Evolutionary conservation across 2,888 invertebrate species (phyloP), one percentile per base, ranked within the genome.

Genomic region (Hemicrepidius hirtus): DNA sequence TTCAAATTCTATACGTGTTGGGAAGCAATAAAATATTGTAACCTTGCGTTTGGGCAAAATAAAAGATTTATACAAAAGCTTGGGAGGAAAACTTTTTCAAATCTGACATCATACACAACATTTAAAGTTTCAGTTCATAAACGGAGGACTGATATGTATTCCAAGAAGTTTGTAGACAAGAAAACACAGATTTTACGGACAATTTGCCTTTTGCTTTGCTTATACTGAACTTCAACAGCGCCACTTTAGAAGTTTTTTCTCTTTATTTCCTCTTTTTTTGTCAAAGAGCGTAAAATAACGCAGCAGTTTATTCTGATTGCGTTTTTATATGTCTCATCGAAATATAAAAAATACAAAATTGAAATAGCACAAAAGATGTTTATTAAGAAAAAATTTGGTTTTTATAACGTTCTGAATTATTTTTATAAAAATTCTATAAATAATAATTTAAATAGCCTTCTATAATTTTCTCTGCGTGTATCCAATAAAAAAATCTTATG

Each of bases 101-200:
- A 67, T 57, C 49, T 59, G 13, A 46, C 67, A 41, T 68, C 60
- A 68, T 60, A 28, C 50, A 49, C 68, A 60, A 62, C 68, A 68
- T 68, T 60, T 67, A 60, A 71, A 66, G 66, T 66, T 71, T 62
- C 62, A 71, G 50, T 71, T 71, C 60, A 71, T 71, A 71, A 71
- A 71, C 57, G 50, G 66, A 64, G 24, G 32, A 49, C 57, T 35
- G 49, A 24, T 71, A 66, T 65, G 57, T 67, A 71, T 71, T 66
- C 37, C 46, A 62, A 62, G 62, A 67, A 71, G 62, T 72, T 72
- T 55, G 67, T 62, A 62, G 46, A 50, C 62, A 66, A 76, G 78
- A 74, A 77, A 76, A 75, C 74, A 75, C 73, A 74, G 76, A 79
- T 78, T 79, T 79, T 69, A 77, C 77, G 70, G 76, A 76, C 76